These are phyloP conservation scores for Pollenia angustigena DNA, from an alignment of 2,888 invertebrate genomes.

Conservation along the genomic window DNA sequence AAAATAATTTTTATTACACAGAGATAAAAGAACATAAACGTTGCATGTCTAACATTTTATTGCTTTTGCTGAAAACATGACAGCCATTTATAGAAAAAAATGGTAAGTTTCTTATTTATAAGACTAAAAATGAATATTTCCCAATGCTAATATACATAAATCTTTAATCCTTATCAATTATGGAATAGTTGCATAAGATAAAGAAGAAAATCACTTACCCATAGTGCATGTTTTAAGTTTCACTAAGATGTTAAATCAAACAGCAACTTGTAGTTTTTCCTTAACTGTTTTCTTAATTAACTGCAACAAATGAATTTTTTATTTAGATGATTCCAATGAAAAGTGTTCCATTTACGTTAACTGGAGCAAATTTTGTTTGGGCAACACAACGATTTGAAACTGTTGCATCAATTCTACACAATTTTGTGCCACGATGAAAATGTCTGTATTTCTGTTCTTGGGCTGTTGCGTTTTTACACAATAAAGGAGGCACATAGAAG, in stretches of 20 bases:
- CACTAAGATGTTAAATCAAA: not conserved
- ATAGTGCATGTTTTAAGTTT: conserved; percentile 27
- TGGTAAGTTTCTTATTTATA: no score
- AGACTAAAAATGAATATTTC: no score
- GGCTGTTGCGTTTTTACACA: conserved; percentile 26
- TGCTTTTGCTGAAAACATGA: not conserved
- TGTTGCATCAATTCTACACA: conserved; percentile 36
- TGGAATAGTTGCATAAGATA: not conserved
- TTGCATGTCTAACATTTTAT: not conserved
- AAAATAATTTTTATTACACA: conserved; percentile 6
- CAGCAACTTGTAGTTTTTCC: conserved; percentile 21
- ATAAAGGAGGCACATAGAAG: conserved; percentile 46
- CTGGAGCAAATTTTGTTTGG: not conserved
- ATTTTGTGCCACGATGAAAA: not conserved
- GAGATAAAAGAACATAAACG: not conserved
- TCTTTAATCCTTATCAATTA: no score
- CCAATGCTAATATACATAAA: no score
- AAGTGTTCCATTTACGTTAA: conserved; percentile 22
- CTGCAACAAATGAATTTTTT: conserved; percentile 16
- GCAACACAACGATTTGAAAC: conserved; percentile 3
- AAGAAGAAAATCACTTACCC: conserved; percentile 42
- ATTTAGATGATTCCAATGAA: not conserved
- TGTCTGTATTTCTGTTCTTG: not conserved
- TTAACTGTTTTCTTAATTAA: conserved; percentile 14
- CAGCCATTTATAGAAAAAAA: no score